Conservation (phyloP, 2,113 vertebrate species). For the Nothocercus julius region DNA sequence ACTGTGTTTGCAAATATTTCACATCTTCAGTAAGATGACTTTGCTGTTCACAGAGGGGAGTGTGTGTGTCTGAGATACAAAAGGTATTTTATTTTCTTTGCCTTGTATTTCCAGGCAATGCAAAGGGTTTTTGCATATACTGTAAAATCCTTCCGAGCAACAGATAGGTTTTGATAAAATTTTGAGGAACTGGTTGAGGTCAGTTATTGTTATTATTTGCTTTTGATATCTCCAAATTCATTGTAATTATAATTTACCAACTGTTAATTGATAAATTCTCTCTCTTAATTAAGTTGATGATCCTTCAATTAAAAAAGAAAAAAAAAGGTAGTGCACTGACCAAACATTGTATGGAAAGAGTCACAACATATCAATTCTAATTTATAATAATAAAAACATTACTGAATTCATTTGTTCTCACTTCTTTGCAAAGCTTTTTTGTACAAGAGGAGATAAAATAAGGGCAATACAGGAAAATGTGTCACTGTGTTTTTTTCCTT, state of each 20-base stretch:
- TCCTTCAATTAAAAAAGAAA: background rate
- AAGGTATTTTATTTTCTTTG: background rate
- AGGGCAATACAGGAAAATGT: background rate
- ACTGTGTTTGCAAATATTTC: background rate
- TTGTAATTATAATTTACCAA: too few species aligned
- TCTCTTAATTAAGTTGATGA: background rate
- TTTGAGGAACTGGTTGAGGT: constrained; percentile 50
- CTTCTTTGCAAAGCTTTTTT: constrained; percentile 1
- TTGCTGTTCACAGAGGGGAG: constrained; percentile 12
- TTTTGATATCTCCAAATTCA: constrained; percentile 47
- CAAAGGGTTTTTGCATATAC: background rate
- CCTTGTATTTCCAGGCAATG: background rate
- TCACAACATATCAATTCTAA: background rate
- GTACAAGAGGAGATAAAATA: background rate
- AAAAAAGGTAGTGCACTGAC: background rate
- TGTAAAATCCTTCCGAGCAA: constrained; percentile 58
- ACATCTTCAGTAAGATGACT: background rate
- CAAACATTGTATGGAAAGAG: background rate
- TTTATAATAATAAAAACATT: background rate
- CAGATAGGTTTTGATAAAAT: background rate
- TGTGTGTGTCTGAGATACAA: background rate
- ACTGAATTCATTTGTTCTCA: background rate
- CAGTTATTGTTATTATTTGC: constrained; percentile 48
- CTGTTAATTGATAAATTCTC: constrained; percentile 54
- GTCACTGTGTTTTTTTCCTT: background rate